Evolutionary conservation across 2,888 invertebrate species (phyloP), one percentile per base, ranked within the genome.

Genomic region (Rhaphigaster nebulosa): DNA sequence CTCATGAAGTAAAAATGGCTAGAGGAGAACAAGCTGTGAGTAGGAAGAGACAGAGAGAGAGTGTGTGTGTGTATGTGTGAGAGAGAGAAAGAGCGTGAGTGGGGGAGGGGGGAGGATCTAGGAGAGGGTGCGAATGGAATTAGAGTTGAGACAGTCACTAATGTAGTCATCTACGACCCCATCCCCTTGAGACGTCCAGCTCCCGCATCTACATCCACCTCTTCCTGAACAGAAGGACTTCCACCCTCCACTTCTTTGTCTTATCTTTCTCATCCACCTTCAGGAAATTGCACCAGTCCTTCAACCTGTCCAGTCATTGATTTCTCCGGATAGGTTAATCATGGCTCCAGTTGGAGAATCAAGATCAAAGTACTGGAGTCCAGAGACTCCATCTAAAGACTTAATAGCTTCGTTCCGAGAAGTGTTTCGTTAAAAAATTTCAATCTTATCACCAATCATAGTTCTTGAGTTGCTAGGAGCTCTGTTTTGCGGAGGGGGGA

Each of bases 71-170:
- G 45, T 3, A 15, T n/a, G 80, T 23, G 38, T n/a, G 80, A 23
- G 45, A 13, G 45, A 52, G 87, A n/a, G 50, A 2, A 18, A 10
- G 23, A 23, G 8, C 13, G 6, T n/a, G n/a, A n/a, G n/a, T n/a
- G n/a, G n/a, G n/a, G n/a, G n/a, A n/a, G n/a, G n/a, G n/a, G n/a
- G n/a, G n/a, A n/a, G n/a, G n/a, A n/a, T n/a, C n/a, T n/a, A 15
- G 56, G 18, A 52, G 88, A 88, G 54, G 88, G 56, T 41, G 56
- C 88, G 54, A 41, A 76, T 41, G 45, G 80, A 45, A 29, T 76
- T 76, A 76, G 70, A 23, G 50, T 12, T 26, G 26, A 23, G 90
- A 90, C 90, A 90, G 90, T 80, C 90, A 90, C 90, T 90, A 90
- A 90, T 90, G 90, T 38, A 76, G 90, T 80, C 80, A 90, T 90